Conservation (phyloP, 2,797 vertebrate genomes). For the Eptatretus atami region DNA sequence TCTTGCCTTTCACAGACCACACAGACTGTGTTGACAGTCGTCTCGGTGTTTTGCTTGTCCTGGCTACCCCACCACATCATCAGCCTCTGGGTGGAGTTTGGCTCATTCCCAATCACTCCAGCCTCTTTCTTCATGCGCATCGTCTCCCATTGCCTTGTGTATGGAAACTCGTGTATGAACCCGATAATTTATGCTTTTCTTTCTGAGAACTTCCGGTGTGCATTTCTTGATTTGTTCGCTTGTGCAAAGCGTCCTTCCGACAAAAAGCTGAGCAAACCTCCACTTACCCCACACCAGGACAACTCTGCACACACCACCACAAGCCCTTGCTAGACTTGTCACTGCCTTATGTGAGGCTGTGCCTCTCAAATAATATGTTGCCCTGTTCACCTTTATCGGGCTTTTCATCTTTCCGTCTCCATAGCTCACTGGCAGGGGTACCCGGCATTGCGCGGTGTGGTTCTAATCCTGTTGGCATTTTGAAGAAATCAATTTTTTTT, state of each 20-base stretch:
- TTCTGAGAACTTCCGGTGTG: slow-evolving; percentile 84
- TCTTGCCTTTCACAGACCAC: slow-evolving; percentile 29
- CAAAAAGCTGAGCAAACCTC: too few relatives aligned
- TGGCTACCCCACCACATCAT: slow-evolving; percentile 83
- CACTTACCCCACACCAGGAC: too few relatives aligned
- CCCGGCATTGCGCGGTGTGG: too few relatives aligned
- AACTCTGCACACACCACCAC: too few relatives aligned
- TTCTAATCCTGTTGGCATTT: too few relatives aligned
- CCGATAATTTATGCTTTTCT: slow-evolving; percentile 89
- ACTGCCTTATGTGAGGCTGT: too few relatives aligned
- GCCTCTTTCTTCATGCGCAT: slow-evolving; percentile 62
- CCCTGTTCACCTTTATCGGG: too few relatives aligned
- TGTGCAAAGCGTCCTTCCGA: slow-evolving; percentile 13
- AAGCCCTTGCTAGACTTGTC: too few relatives aligned
- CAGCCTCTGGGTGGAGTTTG: slow-evolving; percentile 76
- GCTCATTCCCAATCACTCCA: slow-evolving; percentile 60
- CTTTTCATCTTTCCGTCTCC: too few relatives aligned
- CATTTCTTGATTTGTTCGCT: slow-evolving; percentile 76
- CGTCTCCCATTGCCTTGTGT: slow-evolving; percentile 64
- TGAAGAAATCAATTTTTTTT: too few relatives aligned
- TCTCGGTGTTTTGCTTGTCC: slow-evolving; percentile 83
- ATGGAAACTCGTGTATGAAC: slow-evolving; percentile 92
- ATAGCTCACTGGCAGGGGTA: too few relatives aligned
- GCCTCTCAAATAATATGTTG: too few relatives aligned
- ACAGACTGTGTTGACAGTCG: slow-evolving; percentile 77